These are phyloP conservation scores for Kradibia gibbosae DNA, from an alignment of 1,140 invertebrate genomes.

Conservation along the genomic window DNA sequence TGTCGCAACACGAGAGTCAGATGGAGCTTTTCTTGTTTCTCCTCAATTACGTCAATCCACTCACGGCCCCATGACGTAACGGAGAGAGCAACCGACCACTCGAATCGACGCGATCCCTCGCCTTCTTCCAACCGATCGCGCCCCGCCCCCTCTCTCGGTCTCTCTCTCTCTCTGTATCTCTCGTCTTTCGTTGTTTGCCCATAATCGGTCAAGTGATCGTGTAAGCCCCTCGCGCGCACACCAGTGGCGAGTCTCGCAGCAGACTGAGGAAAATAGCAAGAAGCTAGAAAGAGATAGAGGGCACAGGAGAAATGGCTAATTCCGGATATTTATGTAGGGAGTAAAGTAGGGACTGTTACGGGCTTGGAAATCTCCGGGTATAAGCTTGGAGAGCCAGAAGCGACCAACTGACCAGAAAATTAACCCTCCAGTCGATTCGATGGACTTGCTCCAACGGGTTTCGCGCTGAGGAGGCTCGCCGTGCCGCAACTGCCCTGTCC, in stretches of 20 bases:
- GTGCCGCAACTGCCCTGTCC: neutral
- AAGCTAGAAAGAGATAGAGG: slow-evolving; percentile 53
- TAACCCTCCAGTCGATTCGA: slow-evolving; percentile 73
- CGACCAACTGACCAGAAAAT: slow-evolving; percentile 75
- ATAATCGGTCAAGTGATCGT: slow-evolving; percentile 74
- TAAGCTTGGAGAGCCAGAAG: slow-evolving; percentile 72
- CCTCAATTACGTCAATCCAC: slow-evolving; percentile 74
- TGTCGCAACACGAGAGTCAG: neutral
- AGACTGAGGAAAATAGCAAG: slow-evolving; percentile 41
- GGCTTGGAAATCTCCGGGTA: slow-evolving; percentile 68
- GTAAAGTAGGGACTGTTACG: slow-evolving; percentile 71
- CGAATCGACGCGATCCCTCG: slow-evolving; percentile 61
- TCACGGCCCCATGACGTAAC: slow-evolving; percentile 65
- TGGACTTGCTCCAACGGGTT: slow-evolving; percentile 61
- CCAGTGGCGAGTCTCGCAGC: neutral
- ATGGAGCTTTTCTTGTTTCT: slow-evolving; percentile 63
- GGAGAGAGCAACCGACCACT: slow-evolving; percentile 60
- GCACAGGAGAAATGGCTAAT: slow-evolving; percentile 73
- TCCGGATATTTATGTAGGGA: slow-evolving; percentile 74
- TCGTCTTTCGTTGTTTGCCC: slow-evolving; percentile 64
- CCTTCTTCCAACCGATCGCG: no score
- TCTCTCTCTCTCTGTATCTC: slow-evolving; percentile 46
- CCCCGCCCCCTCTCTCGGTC: no score
- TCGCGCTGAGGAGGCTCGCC: slow-evolving; percentile 41
- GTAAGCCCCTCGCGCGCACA: slow-evolving; percentile 56